A percentile compares a stretch with the other conserved stretches of the same genome.
Conservation (phyloP, 2,888 invertebrate species). For the Caenorhabditis sp. region DNA sequence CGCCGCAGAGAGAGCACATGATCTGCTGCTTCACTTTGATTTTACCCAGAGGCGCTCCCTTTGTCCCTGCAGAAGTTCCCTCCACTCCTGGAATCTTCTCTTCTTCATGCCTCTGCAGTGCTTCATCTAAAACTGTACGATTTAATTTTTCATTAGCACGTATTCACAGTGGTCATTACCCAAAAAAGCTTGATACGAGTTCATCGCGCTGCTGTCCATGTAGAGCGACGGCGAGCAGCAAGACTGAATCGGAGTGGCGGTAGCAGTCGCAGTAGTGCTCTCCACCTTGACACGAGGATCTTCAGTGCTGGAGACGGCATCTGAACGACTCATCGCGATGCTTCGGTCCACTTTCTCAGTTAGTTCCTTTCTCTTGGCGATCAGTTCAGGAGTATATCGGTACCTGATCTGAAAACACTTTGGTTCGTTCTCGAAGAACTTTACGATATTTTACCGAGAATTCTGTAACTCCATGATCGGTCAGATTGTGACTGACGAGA, state of each 20-base stretch:
- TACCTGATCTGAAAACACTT: conserved; percentile 53
- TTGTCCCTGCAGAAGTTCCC: not conserved
- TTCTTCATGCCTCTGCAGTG: conserved; percentile 24
- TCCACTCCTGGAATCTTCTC: conserved; percentile 10
- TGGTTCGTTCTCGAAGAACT: not conserved
- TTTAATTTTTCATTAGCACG: not conserved
- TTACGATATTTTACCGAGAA: conserved; percentile 61
- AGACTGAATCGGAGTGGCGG: not conserved
- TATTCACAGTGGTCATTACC: conserved; percentile 8
- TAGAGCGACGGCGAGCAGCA: not conserved
- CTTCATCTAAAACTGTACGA: conserved; percentile 20
- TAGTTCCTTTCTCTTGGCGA: conserved; percentile 38
- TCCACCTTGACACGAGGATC: conserved; percentile 24
- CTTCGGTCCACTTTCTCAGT: conserved; percentile 22
- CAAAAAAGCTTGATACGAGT: conserved; percentile 33
- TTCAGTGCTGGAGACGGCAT: conserved; percentile 31
- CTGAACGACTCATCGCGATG: not conserved
- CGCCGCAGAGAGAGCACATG: conserved; percentile 62
- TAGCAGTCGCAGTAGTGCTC: not conserved
- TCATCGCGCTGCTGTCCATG: conserved; percentile 14
- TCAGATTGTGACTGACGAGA: conserved; percentile 65
- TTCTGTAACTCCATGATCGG: conserved; percentile 70
- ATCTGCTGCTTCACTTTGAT: conserved; percentile 34
- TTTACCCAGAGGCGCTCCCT: conserved; percentile 1
- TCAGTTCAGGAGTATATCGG: conserved; percentile 48